Evolutionary conservation across 2,113 vertebrate genomes (phyloP), one percentile per base, ranked within the genome.

Genomic region (Megaleporinus macrocephalus): DNA sequence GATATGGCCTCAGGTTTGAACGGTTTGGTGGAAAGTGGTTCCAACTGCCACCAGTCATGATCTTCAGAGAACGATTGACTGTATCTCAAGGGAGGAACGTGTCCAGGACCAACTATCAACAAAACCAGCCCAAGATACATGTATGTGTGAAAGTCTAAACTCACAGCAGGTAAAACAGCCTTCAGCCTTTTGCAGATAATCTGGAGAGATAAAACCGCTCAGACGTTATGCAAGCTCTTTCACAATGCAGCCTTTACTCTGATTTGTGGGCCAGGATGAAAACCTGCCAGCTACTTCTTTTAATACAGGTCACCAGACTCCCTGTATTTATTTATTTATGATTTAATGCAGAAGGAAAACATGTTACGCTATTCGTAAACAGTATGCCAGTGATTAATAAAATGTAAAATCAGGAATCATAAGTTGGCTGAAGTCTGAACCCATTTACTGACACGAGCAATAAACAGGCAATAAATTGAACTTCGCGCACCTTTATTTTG

Each of bases 71-170:
- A n/a, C 0, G 89, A 77, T 0, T 93, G 88, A 41, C 91, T 93
- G 75, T 91, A 93, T 84, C 84, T 89, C 88, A 90, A 90, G 30
- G 94, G 92, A 20, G 95, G 95, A 89, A 95, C 95, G 36, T 85
- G 94, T 26, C 94, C 91, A 0, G 95, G 90, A 76, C 95, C 96
- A 81, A 95, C 97, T 98, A 88, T 53, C n/a, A 73, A 90, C 3
- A 73, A 73, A 73, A 41, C 16, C 7, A 47, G 3, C 51, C 20
- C 4, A 6, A 55, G 30, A 4, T 24, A 4, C 18, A 5, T 30
- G 30, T 44, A 47, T 6, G 15, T 13, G 14, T 36, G 66, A 36
- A 36, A 22, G 65, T 11, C 26, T 27, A 18, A 16, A 29, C 27
- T n/a, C 27, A 63, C 1, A 63, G 16, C 49, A 51, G 49, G 1